Conservation (phyloP, 2,888 invertebrate species). For the Meteorus cinctellus region DNA sequence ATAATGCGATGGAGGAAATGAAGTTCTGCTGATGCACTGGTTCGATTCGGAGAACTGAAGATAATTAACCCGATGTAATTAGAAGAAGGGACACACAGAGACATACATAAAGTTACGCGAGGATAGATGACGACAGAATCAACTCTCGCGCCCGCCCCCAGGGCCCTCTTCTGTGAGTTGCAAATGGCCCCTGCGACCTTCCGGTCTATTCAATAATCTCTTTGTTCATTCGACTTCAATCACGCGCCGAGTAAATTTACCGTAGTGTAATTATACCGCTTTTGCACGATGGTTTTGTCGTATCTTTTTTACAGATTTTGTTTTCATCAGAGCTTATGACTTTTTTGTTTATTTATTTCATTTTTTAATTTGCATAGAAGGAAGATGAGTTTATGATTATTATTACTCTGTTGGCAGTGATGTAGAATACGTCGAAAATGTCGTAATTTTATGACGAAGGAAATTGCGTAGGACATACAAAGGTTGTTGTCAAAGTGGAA, state of each 20-base stretch:
- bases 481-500: no score
- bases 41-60: conserved; percentile 31
- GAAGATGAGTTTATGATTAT: no score
- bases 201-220: conserved; percentile 45
- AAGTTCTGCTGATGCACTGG: background rate
- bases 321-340: conserved; percentile 3
- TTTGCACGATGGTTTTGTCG: background rate
- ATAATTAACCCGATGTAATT: conserved; percentile 43
- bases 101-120: background rate
- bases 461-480: no score
- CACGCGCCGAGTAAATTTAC: conserved; percentile 40
- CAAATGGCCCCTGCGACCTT: conserved; percentile 43
- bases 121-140: conserved; percentile 7
- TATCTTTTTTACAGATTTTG: background rate
- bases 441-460: no score
- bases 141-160: conserved; percentile 26
- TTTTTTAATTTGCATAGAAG: no score
- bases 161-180: conserved; percentile 40
- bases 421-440: no score
- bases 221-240: conserved; percentile 41
- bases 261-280: conserved; percentile 31
- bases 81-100: conserved; percentile 5
- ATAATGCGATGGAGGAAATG: conserved; percentile 11
- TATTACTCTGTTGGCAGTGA: no score
- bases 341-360: conserved; percentile 6